These are phyloP conservation scores for Oncorhynchus keta DNA, from an alignment of 2,113 vertebrate genomes.

Conservation along the genomic window DNA sequence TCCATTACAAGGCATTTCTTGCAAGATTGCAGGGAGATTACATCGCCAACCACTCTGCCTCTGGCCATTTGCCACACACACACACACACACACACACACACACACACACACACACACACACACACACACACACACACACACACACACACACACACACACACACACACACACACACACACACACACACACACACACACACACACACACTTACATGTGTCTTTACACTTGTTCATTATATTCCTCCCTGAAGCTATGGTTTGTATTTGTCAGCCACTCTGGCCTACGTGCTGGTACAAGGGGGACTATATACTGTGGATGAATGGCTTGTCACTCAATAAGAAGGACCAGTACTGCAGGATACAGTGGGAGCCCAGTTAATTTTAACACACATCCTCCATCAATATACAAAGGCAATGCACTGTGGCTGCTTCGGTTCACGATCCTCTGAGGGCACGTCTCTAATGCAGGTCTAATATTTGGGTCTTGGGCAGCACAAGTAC, in stretches of 20 bases:
- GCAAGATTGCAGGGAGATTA: constrained; percentile 58
- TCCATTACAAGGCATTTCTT: constrained; percentile 40
- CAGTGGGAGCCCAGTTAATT: neutral
- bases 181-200: neutral
- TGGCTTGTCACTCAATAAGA: constrained; percentile 1
- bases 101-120: neutral
- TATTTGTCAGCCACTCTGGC: constrained; percentile 27
- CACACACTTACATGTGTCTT: neutral
- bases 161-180: neutral
- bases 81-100: neutral
- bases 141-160: neutral
- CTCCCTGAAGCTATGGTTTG: neutral
- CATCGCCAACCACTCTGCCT: constrained; percentile 50
- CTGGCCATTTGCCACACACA: constrained; percentile 4
- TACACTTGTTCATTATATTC: neutral
- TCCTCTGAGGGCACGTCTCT: neutral
- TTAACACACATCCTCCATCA: neutral
- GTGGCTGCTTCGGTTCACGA: constrained; percentile 9
- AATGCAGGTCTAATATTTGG: constrained; percentile 24
- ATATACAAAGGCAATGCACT: neutral
- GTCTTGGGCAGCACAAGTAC: constrained; percentile 1
- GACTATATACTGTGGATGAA: neutral
- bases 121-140: neutral
- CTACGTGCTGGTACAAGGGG: constrained; percentile 37
- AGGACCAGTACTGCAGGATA: constrained; percentile 8